Percentiles rank a stretch among this genome's conserved stretches.
Evolutionary conservation across 2,113 vertebrate species (phyloP).

Genomic region (Salvator merianae): DNA sequence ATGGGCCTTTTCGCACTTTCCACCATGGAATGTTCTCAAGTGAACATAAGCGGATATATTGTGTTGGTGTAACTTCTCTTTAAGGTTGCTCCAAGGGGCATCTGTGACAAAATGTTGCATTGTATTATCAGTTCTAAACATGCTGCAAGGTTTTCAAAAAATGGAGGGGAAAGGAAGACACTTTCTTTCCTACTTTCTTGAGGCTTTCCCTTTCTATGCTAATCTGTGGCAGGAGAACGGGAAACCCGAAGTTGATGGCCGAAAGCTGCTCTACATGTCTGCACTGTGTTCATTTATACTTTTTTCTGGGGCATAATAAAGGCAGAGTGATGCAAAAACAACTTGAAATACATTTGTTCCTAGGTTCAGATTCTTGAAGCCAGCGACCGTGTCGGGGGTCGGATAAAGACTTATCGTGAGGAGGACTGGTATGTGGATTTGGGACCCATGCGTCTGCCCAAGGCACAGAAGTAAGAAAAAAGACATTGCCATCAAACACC

Average conservation of each 20-base stretch:
- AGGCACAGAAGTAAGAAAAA: background rate
- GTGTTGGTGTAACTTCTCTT: too few relatives aligned
- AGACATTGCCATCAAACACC: background rate
- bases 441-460: constrained; percentile 23
- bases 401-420: constrained; percentile 21
- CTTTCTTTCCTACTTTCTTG: too few relatives aligned
- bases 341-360: background rate
- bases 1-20: too few relatives aligned
- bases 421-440: constrained; percentile 11
- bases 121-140: too few relatives aligned
- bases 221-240: background rate
- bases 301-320: background rate
- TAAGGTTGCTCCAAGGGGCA: too few relatives aligned
- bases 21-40: too few relatives aligned
- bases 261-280: background rate
- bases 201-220: background rate
- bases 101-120: too few relatives aligned
- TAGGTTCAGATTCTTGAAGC: constrained; percentile 27
- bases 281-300: background rate
- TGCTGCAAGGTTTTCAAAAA: too few relatives aligned
- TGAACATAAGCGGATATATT: too few relatives aligned
- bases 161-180: too few relatives aligned
- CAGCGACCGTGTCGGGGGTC: constrained; percentile 8
- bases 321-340: background rate
- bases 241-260: too few relatives aligned